These are phyloP conservation scores for Lycorma delicatula DNA, from an alignment of 1,140 invertebrate species.

Conservation along the genomic window DNA sequence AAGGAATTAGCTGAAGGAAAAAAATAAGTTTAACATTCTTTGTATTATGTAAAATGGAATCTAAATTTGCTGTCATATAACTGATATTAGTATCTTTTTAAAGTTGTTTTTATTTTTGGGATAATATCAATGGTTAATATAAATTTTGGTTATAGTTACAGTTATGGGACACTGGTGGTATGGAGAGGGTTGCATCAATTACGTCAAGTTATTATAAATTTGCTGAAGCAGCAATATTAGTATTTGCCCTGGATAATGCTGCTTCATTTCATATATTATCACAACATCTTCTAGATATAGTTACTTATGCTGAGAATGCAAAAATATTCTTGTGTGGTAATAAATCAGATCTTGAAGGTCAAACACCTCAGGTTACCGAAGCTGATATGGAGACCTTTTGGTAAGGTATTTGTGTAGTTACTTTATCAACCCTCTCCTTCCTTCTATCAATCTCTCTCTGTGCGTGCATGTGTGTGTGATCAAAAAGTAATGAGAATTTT, in stretches of 20 bases:
- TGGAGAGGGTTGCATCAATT: constrained; percentile 88
- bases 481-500: too few relatives aligned
- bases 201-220: constrained; percentile 92
- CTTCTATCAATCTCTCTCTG: too few relatives aligned
- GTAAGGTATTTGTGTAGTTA: constrained; percentile 42
- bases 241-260: constrained; percentile 82
- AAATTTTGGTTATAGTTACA: constrained; percentile 66
- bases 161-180: constrained; percentile 88
- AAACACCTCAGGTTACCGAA: constrained; percentile 68
- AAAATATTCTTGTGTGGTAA: constrained; percentile 91
- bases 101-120: too few relatives aligned
- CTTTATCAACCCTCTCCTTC: neutral
- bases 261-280: constrained; percentile 86
- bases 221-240: constrained; percentile 81
- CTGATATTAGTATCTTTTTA: too few relatives aligned
- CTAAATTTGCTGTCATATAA: too few relatives aligned
- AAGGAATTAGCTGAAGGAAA: too few relatives aligned
- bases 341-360: constrained; percentile 68
- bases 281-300: constrained; percentile 83
- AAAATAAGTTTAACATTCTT: too few relatives aligned
- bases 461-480: neutral
- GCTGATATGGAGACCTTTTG: constrained; percentile 85
- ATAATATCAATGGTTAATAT: too few relatives aligned
- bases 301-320: constrained; percentile 85
- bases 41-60: too few relatives aligned